These are phyloP conservation scores for Crax fasciolata DNA, from an alignment of 2,797 vertebrate genomes.

Conservation along the genomic window DNA sequence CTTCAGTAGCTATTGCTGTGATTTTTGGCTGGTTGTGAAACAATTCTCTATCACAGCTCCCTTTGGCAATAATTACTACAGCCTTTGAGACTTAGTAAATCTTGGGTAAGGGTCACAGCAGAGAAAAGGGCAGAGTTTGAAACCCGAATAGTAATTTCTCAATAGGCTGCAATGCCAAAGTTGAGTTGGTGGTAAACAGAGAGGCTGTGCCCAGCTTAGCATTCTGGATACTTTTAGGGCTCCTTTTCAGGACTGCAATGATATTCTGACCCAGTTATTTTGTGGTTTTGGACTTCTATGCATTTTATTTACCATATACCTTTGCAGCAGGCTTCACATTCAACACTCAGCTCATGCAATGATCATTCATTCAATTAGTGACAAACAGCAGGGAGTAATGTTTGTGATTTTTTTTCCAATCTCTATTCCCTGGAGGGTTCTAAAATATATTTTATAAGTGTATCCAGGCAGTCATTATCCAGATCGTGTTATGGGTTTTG, in stretches of 20 bases:
- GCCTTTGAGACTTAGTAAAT: slow-evolving; percentile 29
- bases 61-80: slow-evolving; percentile 24
- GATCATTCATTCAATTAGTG: slow-evolving; percentile 57
- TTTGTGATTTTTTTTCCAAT: not conserved
- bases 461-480: slow-evolving; percentile 67
- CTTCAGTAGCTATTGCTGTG: not conserved
- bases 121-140: slow-evolving; percentile 19
- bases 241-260: not conserved
- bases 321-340: slow-evolving; percentile 11
- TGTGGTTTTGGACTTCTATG: not conserved
- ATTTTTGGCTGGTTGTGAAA: slow-evolving; percentile 11
- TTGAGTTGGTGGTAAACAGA: slow-evolving; percentile 27
- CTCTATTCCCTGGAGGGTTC: slow-evolving; percentile 33
- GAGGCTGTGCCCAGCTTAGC: not conserved
- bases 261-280: slow-evolving; percentile 16
- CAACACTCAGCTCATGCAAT: slow-evolving; percentile 1
- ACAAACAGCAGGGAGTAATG: slow-evolving; percentile 53
- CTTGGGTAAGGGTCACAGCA: slow-evolving; percentile 46
- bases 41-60: not conserved
- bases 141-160: slow-evolving; percentile 49
- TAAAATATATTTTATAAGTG: slow-evolving; percentile 67
- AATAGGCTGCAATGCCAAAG: slow-evolving; percentile 20
- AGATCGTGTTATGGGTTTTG: slow-evolving; percentile 76
- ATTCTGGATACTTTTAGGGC: not conserved
- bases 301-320: slow-evolving; percentile 35